These are phyloP conservation scores for Leucoptera coffeella DNA, from an alignment of 2,888 invertebrate species.

Conservation along the genomic window DNA sequence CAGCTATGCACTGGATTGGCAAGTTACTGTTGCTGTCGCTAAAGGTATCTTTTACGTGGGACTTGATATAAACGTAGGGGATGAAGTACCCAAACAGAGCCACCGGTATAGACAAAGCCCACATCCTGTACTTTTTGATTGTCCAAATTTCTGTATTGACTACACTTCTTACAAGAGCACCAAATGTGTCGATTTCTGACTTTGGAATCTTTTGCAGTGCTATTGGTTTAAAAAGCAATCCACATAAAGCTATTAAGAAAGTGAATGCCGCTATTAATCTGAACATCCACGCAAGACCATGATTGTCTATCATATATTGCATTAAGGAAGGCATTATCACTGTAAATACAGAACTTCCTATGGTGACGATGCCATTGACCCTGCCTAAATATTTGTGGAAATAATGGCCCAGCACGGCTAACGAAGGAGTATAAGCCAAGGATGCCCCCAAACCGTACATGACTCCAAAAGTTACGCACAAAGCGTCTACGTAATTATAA, in stretches of 20 bases:
- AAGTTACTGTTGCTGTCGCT: conserved; percentile 58
- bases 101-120: conserved; percentile 78
- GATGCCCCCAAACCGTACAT: conserved; percentile 87
- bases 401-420: conserved; percentile 89
- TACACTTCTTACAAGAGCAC: conserved; percentile 46
- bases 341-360: conserved; percentile 87
- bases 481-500: conserved; percentile 57
- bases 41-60: conserved; percentile 64
- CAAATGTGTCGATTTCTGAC: conserved; percentile 20
- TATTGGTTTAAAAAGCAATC: conserved; percentile 68
- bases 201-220: conserved; percentile 25
- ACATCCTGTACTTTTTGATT: conserved; percentile 74
- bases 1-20: conserved; percentile 79
- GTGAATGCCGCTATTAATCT: conserved; percentile 63
- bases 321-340: conserved; percentile 70
- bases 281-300: conserved; percentile 59
- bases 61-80: conserved; percentile 84
- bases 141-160: conserved; percentile 76
- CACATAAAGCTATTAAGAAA: conserved; percentile 64
- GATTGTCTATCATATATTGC: conserved; percentile 49
- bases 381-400: conserved; percentile 80
- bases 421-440: conserved; percentile 83
- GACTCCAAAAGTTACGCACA: conserved; percentile 84
- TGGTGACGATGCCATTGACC: conserved; percentile 85
- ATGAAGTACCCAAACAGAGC: conserved; percentile 89